phyloP scores from a whole-genome alignment of 2,888 invertebrate species.

The Tetragonisca angustula region DNA sequence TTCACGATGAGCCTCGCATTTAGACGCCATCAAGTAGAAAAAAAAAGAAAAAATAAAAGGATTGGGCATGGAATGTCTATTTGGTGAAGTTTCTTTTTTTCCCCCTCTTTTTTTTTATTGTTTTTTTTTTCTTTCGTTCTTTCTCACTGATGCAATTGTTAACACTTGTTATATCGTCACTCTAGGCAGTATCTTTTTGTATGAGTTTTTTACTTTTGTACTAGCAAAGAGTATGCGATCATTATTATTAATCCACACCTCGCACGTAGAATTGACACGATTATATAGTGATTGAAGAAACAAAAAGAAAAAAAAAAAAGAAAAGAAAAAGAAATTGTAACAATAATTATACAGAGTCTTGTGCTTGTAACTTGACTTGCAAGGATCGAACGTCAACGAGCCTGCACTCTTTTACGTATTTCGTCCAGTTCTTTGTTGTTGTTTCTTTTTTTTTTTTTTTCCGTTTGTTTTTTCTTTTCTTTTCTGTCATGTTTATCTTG shows the following conservation, averaged over 20 bases:
- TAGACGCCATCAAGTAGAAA: conserved; percentile 57
- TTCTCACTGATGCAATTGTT: conserved; percentile 31
- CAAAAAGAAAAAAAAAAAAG: too few relatives aligned
- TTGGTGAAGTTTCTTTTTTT: conserved; percentile 22
- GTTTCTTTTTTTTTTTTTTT: too few relatives aligned
- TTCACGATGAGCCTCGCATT: conserved; percentile 60
- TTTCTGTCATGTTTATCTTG: conserved; percentile 18
- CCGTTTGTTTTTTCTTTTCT: too few relatives aligned
- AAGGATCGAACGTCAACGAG: conserved; percentile 68
- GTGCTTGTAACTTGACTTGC: conserved; percentile 58
- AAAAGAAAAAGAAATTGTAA: too few relatives aligned
- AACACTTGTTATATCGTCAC: conserved; percentile 29
- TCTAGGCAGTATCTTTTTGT: conserved; percentile 53
- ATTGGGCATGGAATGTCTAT: conserved; percentile 70
- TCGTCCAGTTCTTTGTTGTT: conserved; percentile 42
- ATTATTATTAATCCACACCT: conserved; percentile 44
- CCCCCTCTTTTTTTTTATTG: conserved; percentile 31
- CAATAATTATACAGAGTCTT: conserved; percentile 27
- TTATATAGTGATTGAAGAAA: conserved; percentile 33
- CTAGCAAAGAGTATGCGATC: conserved; percentile 52
- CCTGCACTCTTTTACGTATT: conserved; percentile 74
- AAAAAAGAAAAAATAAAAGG: background rate
- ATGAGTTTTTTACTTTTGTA: conserved; percentile 51
- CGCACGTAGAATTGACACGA: conserved; percentile 65
- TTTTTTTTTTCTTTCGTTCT: conserved; percentile 28